Percentiles rank a stretch among this genome's conserved stretches.
Evolutionary conservation across 2,888 invertebrate species (phyloP).

Genomic region (Ichneumon xanthorius): DNA sequence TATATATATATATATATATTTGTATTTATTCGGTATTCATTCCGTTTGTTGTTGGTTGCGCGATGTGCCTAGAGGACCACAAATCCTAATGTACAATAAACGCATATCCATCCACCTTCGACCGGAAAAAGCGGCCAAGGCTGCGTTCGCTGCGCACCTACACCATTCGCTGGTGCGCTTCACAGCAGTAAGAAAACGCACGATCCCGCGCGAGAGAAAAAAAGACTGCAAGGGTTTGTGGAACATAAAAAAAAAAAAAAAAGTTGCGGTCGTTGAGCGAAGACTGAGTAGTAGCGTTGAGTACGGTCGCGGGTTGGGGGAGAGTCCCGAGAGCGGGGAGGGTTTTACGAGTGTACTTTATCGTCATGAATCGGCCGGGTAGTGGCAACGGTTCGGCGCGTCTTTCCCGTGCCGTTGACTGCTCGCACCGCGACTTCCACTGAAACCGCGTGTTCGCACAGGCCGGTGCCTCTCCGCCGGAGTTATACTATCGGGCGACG

Average conservation of each 20-base stretch:
- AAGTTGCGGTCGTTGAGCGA: not conserved
- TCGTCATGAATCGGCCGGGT: conserved; percentile 12
- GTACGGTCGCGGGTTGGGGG: not conserved
- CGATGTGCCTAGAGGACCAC: no score
- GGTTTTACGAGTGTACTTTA: conserved; percentile 9
- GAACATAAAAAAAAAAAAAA: not conserved
- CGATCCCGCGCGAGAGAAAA: not conserved
- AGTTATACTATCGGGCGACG: not conserved
- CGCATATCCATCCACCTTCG: no score
- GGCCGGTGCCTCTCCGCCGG: not conserved
- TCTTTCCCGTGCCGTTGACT: conserved; percentile 13
- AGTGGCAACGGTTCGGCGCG: conserved; percentile 4
- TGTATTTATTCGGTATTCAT: no score
- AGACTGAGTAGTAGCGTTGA: not conserved
- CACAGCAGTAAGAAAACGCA: no score
- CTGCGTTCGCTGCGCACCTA: no score
- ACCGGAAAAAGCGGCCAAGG: no score
- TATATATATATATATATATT: no score
- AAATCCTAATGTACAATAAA: no score
- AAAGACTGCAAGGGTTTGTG: not conserved
- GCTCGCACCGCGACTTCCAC: not conserved
- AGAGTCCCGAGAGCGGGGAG: not conserved
- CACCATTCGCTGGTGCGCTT: no score
- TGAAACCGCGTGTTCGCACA: conserved; percentile 1
- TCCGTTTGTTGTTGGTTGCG: no score